A percentile compares a stretch with the other conserved stretches of the same genome.
These are phyloP conservation scores for Dendroctonus ponderosae DNA, from an alignment of 1,140 invertebrate species.

Conservation along the genomic window DNA sequence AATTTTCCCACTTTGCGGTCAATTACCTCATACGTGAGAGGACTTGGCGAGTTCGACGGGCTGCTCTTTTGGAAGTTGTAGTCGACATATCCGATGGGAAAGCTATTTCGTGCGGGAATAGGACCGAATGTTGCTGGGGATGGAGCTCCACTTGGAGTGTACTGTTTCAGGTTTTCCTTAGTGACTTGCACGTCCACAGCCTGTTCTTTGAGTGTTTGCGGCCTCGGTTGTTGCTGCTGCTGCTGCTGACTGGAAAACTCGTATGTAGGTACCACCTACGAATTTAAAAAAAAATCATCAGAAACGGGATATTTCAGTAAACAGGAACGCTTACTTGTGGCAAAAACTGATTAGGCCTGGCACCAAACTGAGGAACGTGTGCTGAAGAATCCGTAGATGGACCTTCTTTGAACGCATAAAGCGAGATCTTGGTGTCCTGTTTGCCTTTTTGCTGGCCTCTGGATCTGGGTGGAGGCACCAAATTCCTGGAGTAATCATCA, in stretches of 20 bases:
- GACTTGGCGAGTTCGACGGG: conserved; percentile 33
- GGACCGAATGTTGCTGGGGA: conserved; percentile 8
- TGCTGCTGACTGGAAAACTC: conserved; percentile 17
- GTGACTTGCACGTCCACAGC: conserved; percentile 45
- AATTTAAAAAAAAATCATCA: conserved; percentile 10
- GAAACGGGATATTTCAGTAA: conserved; percentile 1
- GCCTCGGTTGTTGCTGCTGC: conserved; percentile 1
- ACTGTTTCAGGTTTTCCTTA: conserved; percentile 47
- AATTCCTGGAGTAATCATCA: conserved; percentile 45
- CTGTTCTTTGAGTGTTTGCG: conserved; percentile 27
- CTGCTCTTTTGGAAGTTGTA: conserved; percentile 28
- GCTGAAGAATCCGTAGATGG: conserved; percentile 18
- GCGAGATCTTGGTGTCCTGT: conserved; percentile 21
- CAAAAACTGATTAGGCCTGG: conserved; percentile 20
- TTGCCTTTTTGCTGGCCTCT: conserved; percentile 35
- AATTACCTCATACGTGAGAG: conserved; percentile 47
- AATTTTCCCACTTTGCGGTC: neutral
- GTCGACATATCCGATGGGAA: conserved; percentile 34
- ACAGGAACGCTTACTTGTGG: conserved; percentile 18
- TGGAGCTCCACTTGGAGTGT: conserved; percentile 38
- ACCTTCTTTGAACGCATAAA: conserved; percentile 31
- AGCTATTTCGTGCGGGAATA: conserved; percentile 22
- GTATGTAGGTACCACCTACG: conserved; percentile 32
- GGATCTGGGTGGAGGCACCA: conserved; percentile 40
- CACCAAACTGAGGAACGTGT: conserved; percentile 18